phyloP scores from a whole-genome alignment of 1,140 invertebrate genomes.

The Drosophila parvula region DNA sequence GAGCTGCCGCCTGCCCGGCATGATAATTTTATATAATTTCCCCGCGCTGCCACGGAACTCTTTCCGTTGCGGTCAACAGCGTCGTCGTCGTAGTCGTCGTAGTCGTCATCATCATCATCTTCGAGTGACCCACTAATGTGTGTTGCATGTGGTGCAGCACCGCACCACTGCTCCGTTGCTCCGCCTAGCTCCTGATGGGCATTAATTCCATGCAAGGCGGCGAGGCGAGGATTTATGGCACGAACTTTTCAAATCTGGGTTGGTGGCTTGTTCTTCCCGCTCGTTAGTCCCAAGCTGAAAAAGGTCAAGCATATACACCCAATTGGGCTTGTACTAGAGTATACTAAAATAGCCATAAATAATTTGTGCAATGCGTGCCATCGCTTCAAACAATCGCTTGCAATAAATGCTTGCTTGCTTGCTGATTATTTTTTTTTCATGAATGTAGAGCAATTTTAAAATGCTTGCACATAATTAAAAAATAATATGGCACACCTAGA shows the following conservation, averaged over 20 bases:
- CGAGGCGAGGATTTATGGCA: conserved; percentile 58
- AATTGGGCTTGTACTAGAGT: conserved; percentile 15
- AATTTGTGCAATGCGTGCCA: conserved; percentile 26
- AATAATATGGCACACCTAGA: not conserved
- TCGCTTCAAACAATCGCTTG: conserved; percentile 8
- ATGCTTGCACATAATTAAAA: not conserved
- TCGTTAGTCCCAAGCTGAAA: conserved; percentile 45
- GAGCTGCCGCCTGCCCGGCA: conserved; percentile 68
- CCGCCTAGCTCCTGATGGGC: conserved; percentile 14
- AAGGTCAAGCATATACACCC: conserved; percentile 41
- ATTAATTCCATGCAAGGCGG: conserved; percentile 59
- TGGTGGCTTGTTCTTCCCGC: conserved; percentile 21
- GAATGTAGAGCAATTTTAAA: conserved; percentile 3
- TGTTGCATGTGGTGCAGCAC: conserved; percentile 60
- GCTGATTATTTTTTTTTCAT: not conserved
- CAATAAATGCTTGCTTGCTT: conserved; percentile 6
- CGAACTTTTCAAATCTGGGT: conserved; percentile 58
- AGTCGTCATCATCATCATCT: conserved; percentile 13
- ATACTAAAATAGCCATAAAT: conserved; percentile 35
- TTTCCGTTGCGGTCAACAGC: conserved; percentile 48
- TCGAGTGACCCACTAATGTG: conserved; percentile 59
- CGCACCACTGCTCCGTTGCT: conserved; percentile 1
- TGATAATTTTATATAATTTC: conserved; percentile 82
- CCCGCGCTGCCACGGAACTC: conserved; percentile 45
- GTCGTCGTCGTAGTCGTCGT: conserved; percentile 3